These are phyloP conservation scores for Tiliacea aurago DNA, from an alignment of 2,888 invertebrate species.

Conservation along the genomic window DNA sequence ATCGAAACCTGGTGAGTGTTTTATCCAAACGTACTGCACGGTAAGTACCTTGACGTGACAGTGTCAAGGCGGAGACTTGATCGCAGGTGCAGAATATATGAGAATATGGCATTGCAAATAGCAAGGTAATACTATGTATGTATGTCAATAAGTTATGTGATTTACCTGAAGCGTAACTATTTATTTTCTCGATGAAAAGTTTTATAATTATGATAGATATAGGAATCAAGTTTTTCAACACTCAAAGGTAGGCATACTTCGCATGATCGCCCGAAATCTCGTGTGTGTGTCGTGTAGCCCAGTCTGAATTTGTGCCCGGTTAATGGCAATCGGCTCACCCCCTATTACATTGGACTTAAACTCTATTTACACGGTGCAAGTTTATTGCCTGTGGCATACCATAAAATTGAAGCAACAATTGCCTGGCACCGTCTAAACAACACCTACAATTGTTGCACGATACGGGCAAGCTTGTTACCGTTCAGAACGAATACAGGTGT, in stretches of 20 bases:
- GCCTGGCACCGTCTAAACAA: no score
- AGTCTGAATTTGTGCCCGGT: not conserved
- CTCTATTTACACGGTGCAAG: no score
- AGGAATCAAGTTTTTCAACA: not conserved
- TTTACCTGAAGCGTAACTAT: conserved; percentile 12
- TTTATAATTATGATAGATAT: not conserved
- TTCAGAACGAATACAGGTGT: no score
- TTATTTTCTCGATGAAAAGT: conserved; percentile 1
- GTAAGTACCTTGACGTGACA: conserved; percentile 46
- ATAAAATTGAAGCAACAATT: no score
- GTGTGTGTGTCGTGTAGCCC: not conserved
- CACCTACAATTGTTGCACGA: no score
- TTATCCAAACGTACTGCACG: conserved; percentile 1
- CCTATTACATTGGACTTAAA: no score
- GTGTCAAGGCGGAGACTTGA: conserved; percentile 47
- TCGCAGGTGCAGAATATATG: conserved; percentile 5
- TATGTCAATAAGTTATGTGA: conserved; percentile 23
- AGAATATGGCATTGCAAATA: conserved; percentile 44
- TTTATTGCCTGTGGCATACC: no score
- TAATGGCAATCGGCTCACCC: not conserved
- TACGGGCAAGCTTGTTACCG: no score
- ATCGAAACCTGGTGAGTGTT: conserved; percentile 20
- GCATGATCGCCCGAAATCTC: not conserved
- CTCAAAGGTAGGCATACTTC: not conserved
- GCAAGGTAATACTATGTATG: conserved; percentile 49